phyloP scores from a whole-genome alignment of 2,888 invertebrate species.

The Sepioteuthis lessoniana region DNA sequence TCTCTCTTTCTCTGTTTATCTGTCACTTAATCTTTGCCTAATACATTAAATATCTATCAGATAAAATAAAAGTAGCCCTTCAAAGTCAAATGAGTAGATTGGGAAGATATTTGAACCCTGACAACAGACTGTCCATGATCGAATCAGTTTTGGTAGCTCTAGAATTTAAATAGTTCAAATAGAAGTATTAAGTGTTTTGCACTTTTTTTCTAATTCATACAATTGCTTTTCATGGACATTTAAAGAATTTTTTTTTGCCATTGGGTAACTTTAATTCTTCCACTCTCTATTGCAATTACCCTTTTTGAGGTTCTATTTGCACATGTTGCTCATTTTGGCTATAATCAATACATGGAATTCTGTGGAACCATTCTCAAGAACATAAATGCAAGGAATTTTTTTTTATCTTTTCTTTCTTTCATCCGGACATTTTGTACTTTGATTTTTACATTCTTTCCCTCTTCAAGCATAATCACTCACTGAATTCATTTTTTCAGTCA shows the following conservation, averaged over 20 bases:
- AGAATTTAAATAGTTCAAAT: neutral
- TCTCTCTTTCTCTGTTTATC: neutral
- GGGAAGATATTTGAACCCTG: too few species aligned
- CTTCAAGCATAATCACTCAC: neutral
- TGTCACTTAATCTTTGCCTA: neutral
- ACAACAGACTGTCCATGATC: too few species aligned
- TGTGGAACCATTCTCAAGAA: neutral
- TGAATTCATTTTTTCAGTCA: neutral
- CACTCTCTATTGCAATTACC: neutral
- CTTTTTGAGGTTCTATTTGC: neutral
- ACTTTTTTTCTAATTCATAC: neutral
- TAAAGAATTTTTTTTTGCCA: neutral
- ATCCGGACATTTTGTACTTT: too few species aligned
- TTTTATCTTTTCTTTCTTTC: too few species aligned
- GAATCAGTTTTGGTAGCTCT: neutral
- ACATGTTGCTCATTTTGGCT: neutral
- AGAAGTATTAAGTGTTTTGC: neutral
- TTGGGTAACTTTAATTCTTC: neutral
- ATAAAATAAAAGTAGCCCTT: too few species aligned
- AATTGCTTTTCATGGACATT: neutral
- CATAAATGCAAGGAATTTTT: neutral
- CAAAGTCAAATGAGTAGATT: too few species aligned
- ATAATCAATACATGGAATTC: neutral
- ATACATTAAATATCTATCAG: too few species aligned
- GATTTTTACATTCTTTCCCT: neutral